Conservation (phyloP, 1,140 invertebrate species). For the Calycopis cecrops region DNA sequence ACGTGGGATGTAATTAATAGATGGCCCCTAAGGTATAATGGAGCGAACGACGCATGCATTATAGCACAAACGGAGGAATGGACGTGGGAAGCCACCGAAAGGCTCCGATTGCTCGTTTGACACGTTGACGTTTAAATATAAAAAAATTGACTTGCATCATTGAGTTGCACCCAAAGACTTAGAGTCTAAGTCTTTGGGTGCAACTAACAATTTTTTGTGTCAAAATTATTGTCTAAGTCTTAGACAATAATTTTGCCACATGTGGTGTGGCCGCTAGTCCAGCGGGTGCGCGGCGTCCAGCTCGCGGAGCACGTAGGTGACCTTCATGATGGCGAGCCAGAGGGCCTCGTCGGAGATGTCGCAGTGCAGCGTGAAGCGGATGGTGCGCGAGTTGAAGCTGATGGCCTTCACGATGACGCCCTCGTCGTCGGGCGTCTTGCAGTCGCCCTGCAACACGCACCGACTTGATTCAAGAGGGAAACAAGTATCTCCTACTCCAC, state of each 20-base stretch:
- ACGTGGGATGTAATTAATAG: too few species aligned
- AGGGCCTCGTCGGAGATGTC: conserved; percentile 53
- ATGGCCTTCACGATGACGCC: conserved; percentile 58
- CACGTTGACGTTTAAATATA: too few species aligned
- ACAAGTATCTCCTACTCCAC: neutral
- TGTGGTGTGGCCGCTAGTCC: too few species aligned
- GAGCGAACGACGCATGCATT: too few species aligned
- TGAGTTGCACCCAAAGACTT: too few species aligned
- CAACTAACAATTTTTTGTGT: too few species aligned
- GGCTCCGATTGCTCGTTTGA: neutral
- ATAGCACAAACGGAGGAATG: too few species aligned
- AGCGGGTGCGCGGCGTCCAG: conserved; percentile 36
- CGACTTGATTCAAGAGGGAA: neutral
- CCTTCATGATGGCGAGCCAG: conserved; percentile 65
- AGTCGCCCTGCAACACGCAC: conserved; percentile 42
- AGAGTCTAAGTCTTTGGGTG: too few species aligned
- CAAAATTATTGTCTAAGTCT: too few species aligned
- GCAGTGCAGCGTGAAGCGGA: conserved; percentile 47
- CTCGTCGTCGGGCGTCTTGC: conserved; percentile 58
- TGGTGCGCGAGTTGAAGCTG: conserved; percentile 41
- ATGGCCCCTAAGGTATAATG: too few species aligned
- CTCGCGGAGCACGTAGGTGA: conserved; percentile 60
- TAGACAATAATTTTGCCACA: too few species aligned
- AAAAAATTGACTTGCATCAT: too few species aligned
- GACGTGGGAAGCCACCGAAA: neutral